phyloP scores from a whole-genome alignment of 2,888 invertebrate species.

The Callinectes sapidus region DNA sequence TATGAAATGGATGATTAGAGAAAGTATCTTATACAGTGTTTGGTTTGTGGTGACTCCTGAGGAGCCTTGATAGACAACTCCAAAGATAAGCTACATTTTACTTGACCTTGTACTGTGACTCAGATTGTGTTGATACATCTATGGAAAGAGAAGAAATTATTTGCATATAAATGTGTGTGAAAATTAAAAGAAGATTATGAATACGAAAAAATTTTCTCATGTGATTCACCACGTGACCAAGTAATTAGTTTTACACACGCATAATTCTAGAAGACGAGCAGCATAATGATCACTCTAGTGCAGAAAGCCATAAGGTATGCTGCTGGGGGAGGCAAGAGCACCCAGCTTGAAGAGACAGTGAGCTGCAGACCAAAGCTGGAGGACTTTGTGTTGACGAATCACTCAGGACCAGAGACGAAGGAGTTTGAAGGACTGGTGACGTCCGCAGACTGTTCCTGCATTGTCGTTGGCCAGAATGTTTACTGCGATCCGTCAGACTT shows the following conservation, averaged over 20 bases:
- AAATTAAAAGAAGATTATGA: background rate
- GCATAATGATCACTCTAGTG: slow-evolving; percentile 52
- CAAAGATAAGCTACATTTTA: background rate
- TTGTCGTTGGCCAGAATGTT: slow-evolving; percentile 60
- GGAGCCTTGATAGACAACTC: background rate
- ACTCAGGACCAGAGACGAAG: background rate
- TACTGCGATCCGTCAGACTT: slow-evolving; percentile 50
- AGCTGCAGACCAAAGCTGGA: slow-evolving; percentile 57
- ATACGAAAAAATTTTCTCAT: background rate
- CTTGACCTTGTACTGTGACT: background rate
- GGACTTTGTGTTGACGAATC: slow-evolving; percentile 45
- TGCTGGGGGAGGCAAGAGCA: slow-evolving; percentile 3
- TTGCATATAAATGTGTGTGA: background rate
- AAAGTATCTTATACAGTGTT: background rate
- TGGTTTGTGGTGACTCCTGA: background rate
- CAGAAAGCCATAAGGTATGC: slow-evolving; percentile 59
- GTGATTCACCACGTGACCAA: background rate
- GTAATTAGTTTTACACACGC: background rate
- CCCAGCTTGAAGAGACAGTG: background rate
- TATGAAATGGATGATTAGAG: background rate
- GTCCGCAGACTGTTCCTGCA: slow-evolving; percentile 25
- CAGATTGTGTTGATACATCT: background rate
- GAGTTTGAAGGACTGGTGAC: slow-evolving; percentile 54
- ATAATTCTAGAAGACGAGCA: background rate
- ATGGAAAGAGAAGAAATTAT: background rate